Conservation (phyloP, 2,888 invertebrate species). For the Xylota sylvarum region DNA sequence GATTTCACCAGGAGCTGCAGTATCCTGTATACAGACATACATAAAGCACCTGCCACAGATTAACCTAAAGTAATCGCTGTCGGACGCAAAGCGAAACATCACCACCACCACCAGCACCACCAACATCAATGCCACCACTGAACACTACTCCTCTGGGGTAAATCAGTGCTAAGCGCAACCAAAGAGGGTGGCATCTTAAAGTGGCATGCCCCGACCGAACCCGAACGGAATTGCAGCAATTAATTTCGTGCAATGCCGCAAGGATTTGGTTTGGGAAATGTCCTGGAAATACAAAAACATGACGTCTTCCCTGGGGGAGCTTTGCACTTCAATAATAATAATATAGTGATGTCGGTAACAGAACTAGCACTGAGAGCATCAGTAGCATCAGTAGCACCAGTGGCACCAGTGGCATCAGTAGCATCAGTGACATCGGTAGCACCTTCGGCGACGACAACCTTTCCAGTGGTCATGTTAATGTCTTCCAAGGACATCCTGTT, state of each 20-base stretch:
- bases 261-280: constrained; percentile 12
- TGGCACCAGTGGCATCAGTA: neutral
- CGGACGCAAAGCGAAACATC: constrained; percentile 46
- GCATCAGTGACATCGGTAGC: constrained; percentile 35
- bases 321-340: constrained; percentile 50
- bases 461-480: constrained; percentile 62
- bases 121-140: neutral
- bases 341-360: constrained; percentile 34
- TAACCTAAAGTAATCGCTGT: constrained; percentile 67
- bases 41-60: constrained; percentile 58
- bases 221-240: constrained; percentile 44
- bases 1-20: constrained; percentile 32
- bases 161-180: constrained; percentile 35
- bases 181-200: constrained; percentile 35
- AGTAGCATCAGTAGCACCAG: constrained; percentile 3
- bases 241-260: constrained; percentile 58
- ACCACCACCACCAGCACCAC: constrained; percentile 16
- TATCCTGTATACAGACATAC: constrained; percentile 3
- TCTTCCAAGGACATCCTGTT: constrained; percentile 65
- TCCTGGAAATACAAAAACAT: constrained; percentile 38
- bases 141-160: constrained; percentile 38
- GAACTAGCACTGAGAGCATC: constrained; percentile 7
- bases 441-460: constrained; percentile 40
- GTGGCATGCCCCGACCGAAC: constrained; percentile 34
- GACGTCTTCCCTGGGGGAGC: constrained; percentile 1